Evolutionary conservation across 1,140 invertebrate genomes (phyloP), one percentile per base, ranked within the genome.

Genomic region (Plodia interpunctella): DNA sequence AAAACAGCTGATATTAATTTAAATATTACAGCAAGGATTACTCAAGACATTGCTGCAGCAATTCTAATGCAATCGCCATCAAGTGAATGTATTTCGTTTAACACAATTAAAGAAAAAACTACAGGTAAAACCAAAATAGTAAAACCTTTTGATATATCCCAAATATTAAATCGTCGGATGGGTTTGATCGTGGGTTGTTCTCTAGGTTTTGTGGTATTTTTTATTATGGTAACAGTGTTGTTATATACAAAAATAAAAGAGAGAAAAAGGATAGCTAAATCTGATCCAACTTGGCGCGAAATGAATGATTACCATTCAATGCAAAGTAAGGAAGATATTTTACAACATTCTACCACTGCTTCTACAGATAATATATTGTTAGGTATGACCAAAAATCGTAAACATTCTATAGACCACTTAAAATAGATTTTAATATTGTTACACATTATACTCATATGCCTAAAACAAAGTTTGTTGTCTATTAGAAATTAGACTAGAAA

Each of bases 271-370:
- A 89, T 89, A 50, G 84, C 84, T 9, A 87, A 89, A 65, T 87
- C 87, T 11, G 87, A 89, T 60, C 83, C 83, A n/a, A 71, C 78
- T 13, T 89, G 87, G 87, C 74, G 78, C 8, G 87, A 89, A 70
- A 85, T 89, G 87, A 87, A 86, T 56, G 84, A 89, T 69, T 89
- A 85, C 55, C 80, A 87, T 73, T 87, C 84, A n/a, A 76, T 89
- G 63, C 78, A 83, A 52, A 89, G 87, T 67, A 89, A 87, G 72
- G 87, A 89, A 62, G 84, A 89, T 65, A 78, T 87, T 65, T 72
- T 88, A 65, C 80, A 84, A 67, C 72, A 78, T 71, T 87, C 84
- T 15, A 87, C 75, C 25, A 80, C 87, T 17, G 87, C 83, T 54
- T 89, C 86, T 25, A 88, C 86, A 15, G 86, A 88, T 74, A 88